Evolutionary conservation across 2,888 invertebrate species (phyloP).

Genomic region (Galeopsomyia nigrocyanea): DNA sequence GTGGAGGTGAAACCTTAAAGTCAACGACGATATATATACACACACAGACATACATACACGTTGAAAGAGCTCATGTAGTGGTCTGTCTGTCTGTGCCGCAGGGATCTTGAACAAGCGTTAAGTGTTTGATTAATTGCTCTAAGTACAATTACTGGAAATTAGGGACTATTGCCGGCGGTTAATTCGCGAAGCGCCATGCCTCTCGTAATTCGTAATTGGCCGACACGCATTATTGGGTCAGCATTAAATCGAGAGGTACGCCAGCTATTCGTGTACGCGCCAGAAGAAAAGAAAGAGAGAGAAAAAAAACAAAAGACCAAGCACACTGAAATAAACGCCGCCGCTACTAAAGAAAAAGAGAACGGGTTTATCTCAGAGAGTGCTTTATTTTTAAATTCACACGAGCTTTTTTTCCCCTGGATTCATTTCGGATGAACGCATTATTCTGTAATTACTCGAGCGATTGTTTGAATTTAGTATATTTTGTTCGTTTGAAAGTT

Average conservation of each 20-base stretch:
- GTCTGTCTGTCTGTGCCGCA: conserved; percentile 9
- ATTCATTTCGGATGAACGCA: no score
- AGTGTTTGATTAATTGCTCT: conserved; percentile 63
- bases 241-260: conserved; percentile 50
- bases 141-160: conserved; percentile 63
- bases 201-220: conserved; percentile 55
- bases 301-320: conserved; percentile 16
- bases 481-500: no score
- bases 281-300: neutral
- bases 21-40: no score
- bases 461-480: no score
- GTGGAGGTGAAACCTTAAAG: no score
- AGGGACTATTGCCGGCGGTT: conserved; percentile 63
- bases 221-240: conserved; percentile 61
- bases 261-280: neutral
- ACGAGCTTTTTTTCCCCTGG: no score
- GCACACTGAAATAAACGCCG: no score
- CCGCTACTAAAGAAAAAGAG: conserved; percentile 3
- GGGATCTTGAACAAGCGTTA: conserved; percentile 53
- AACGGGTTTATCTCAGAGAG: conserved; percentile 1
- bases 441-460: no score
- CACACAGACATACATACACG: neutral
- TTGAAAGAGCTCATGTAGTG: neutral
- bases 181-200: conserved; percentile 60
- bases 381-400: no score